These are phyloP conservation scores for Arctocebus calabarensis DNA, from an alignment of 2,797 vertebrate genomes.

Conservation along the genomic window DNA sequence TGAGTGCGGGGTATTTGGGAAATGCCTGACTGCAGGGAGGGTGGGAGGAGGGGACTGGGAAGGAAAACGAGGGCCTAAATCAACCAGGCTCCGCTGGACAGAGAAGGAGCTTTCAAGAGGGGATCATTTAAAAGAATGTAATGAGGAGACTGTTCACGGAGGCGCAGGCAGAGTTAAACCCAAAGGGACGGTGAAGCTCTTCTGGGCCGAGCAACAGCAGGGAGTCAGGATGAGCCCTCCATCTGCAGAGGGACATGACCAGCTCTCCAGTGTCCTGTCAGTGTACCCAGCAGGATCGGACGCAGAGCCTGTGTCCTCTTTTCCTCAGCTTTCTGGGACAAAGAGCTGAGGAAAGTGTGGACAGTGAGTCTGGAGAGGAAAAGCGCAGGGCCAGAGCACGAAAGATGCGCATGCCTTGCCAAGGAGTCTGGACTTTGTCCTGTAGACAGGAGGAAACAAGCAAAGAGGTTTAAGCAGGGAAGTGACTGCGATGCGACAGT, in stretches of 20 bases:
- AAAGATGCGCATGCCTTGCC: conserved; percentile 22
- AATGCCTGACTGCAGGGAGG: neutral
- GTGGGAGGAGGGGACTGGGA: neutral
- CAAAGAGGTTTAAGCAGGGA: conserved; percentile 40
- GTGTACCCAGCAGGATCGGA: neutral
- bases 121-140: neutral
- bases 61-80: neutral
- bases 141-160: neutral
- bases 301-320: neutral
- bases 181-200: neutral
- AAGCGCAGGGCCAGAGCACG: conserved; percentile 4
- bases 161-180: neutral
- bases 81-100: neutral
- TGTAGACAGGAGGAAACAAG: conserved; percentile 64
- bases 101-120: neutral
- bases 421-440: conserved; percentile 72
- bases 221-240: neutral
- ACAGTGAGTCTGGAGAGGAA: neutral
- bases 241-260: neutral
- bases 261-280: neutral
- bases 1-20: neutral
- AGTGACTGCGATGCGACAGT: neutral
- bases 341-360: neutral
- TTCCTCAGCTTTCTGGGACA: neutral
- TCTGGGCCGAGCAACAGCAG: neutral